These are phyloP conservation scores for Sebastes wilsoni DNA, from an alignment of 2,797 vertebrate species.

Conservation along the genomic window DNA sequence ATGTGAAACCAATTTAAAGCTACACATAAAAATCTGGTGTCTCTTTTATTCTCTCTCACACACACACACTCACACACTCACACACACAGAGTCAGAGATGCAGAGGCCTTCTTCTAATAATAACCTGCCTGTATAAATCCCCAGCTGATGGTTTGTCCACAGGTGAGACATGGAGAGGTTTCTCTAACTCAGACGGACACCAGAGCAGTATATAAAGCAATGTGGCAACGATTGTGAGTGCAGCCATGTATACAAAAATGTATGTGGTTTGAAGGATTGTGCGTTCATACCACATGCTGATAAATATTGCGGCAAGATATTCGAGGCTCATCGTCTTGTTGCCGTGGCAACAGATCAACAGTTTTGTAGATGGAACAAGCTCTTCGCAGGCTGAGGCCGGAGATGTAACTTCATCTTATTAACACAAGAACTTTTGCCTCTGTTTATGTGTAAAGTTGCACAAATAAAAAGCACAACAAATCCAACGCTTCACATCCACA, in stretches of 20 bases:
- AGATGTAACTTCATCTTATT: neutral
- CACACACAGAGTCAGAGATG: conserved; percentile 19
- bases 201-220: neutral
- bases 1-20: conserved; percentile 92
- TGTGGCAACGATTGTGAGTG: neutral
- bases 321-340: conserved; percentile 13
- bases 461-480: neutral
- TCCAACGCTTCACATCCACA: neutral
- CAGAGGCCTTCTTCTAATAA: conserved; percentile 1
- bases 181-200: neutral
- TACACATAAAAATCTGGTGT: conserved; percentile 76
- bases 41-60: conserved; percentile 30
- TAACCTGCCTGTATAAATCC: conserved; percentile 2
- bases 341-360: conserved; percentile 19
- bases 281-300: conserved; percentile 7
- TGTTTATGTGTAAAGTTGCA: neutral
- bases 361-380: conserved; percentile 8
- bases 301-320: conserved; percentile 11
- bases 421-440: neutral
- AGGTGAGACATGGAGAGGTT: conserved; percentile 9
- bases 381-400: neutral
- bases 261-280: neutral
- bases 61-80: neutral
- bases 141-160: neutral
- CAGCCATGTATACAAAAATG: conserved; percentile 9